These are phyloP conservation scores for Coecobrya sp. DNA, from an alignment of 2,888 invertebrate genomes.

Conservation along the genomic window DNA sequence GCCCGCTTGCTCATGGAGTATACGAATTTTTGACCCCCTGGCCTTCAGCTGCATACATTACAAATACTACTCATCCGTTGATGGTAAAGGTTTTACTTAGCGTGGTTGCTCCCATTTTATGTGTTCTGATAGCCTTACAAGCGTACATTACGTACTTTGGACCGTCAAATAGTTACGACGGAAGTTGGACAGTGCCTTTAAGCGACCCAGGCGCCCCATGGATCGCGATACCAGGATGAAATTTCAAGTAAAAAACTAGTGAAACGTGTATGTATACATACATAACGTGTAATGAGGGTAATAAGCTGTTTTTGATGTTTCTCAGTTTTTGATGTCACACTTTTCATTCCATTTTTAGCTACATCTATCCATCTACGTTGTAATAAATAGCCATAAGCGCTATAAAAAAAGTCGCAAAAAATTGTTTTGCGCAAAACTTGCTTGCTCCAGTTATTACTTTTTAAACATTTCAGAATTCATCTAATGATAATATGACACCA, in stretches of 20 bases:
- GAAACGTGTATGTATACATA: background rate
- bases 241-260: background rate
- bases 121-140: slow-evolving; percentile 76
- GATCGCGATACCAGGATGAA: background rate
- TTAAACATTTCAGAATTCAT: too few relatives aligned
- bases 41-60: slow-evolving; percentile 74
- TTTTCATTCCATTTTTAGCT: too few relatives aligned
- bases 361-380: too few relatives aligned
- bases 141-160: slow-evolving; percentile 81
- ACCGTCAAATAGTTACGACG: slow-evolving; percentile 79
- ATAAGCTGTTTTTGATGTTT: too few relatives aligned
- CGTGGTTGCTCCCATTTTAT: slow-evolving; percentile 74
- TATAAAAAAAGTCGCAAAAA: too few relatives aligned
- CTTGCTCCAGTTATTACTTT: too few relatives aligned
- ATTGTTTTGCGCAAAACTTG: too few relatives aligned
- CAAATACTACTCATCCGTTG: slow-evolving; percentile 69
- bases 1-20: background rate
- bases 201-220: slow-evolving; percentile 10
- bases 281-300: too few relatives aligned
- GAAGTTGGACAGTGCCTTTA: slow-evolving; percentile 49
- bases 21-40: slow-evolving; percentile 74
- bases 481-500: too few relatives aligned
- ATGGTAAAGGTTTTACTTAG: slow-evolving; percentile 75
- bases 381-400: too few relatives aligned
- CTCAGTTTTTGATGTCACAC: too few relatives aligned